Conservation (phyloP, 2,797 vertebrate species). For the Hypotaenidia okinawae region DNA sequence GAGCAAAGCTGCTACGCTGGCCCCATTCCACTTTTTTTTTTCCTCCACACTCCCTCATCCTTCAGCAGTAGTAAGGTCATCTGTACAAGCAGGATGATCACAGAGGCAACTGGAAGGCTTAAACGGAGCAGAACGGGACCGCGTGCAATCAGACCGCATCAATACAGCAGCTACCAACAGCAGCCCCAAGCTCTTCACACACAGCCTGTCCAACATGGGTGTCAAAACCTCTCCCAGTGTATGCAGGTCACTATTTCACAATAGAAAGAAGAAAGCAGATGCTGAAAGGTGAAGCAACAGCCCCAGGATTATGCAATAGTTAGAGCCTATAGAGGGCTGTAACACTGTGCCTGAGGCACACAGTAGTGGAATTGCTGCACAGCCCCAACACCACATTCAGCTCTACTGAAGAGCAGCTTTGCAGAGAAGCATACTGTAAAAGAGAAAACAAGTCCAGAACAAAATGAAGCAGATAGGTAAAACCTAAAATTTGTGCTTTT, state of each 20-base stretch:
- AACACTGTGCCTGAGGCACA: background rate
- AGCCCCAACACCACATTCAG: background rate
- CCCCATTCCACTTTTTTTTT: background rate
- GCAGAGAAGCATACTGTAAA: background rate
- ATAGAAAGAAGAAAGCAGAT: background rate
- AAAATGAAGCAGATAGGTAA: background rate
- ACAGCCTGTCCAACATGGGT: background rate
- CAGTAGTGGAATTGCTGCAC: background rate
- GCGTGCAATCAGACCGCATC: background rate
- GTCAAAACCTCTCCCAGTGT: accelerated
- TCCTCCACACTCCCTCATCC: background rate
- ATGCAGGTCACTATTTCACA: background rate
- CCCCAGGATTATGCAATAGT: background rate
- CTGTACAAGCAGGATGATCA: background rate
- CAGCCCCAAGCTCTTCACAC: background rate
- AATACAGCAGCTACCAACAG: background rate
- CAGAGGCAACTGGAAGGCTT: background rate
- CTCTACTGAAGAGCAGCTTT: background rate
- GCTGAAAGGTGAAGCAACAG: background rate
- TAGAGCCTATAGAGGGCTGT: background rate
- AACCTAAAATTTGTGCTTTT: background rate
- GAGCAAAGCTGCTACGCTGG: constrained; percentile 20
- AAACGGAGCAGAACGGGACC: background rate
- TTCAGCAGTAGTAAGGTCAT: constrained; percentile 53
- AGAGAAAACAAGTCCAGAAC: background rate